Conservation (phyloP, 2,888 invertebrate species). For the Sialis lutaria region DNA sequence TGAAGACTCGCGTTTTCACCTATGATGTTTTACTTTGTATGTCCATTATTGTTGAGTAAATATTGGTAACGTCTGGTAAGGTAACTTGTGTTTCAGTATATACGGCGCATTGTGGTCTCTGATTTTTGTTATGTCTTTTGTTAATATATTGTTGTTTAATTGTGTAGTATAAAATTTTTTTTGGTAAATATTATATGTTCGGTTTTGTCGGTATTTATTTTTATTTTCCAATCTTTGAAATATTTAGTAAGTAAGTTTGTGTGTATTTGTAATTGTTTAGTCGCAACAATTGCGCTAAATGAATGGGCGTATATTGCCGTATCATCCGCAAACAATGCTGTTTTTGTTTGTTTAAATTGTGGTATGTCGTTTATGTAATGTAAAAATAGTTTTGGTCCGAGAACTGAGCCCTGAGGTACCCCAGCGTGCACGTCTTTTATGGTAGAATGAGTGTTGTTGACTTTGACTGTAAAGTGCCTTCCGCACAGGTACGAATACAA, state of each 20-base stretch:
- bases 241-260: slow-evolving; percentile 5
- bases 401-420: slow-evolving; percentile 3
- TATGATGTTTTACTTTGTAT: too few species aligned
- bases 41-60: too few species aligned
- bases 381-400: slow-evolving; percentile 9
- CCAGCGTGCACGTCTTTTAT: not conserved
- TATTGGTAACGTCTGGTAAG: too few species aligned
- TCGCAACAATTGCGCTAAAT: slow-evolving; percentile 3
- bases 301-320: slow-evolving; percentile 10
- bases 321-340: slow-evolving; percentile 10
- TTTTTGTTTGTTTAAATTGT: slow-evolving; percentile 7
- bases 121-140: too few species aligned
- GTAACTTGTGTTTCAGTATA: too few species aligned
- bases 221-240: slow-evolving; percentile 9
- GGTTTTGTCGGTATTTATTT: slow-evolving; percentile 8
- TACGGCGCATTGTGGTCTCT: too few species aligned
- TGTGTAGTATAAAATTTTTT: not conserved
- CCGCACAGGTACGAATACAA: not conserved
- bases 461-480: not conserved
- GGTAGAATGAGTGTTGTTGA: not conserved
- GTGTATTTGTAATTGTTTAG: slow-evolving; percentile 6
- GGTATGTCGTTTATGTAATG: slow-evolving; percentile 8
- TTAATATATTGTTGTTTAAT: too few species aligned
- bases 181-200: slow-evolving; percentile 9
- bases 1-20: too few species aligned